Base-by-base conservation (phyloP, 2,888 invertebrate species). In the Monoplex corrugatus region DNA sequence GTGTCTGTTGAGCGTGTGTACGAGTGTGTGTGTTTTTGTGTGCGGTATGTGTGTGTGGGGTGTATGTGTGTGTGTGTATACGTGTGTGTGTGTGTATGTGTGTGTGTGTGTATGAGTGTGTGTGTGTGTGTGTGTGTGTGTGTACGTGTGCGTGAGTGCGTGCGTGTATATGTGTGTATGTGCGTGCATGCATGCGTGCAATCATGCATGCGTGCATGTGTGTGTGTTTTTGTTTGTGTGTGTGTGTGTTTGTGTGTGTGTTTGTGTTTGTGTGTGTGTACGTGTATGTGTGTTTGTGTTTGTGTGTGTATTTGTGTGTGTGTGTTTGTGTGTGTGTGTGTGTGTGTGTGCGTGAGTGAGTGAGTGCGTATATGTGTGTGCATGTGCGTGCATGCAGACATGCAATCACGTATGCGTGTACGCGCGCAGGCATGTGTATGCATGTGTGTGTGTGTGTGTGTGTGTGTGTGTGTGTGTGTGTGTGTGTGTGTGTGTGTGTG, bases 401-500 rank as follows among this genome's bases (percentile, higher is more conserved):
- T n/a, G n/a, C n/a, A n/a, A n/a, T n/a, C n/a, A n/a, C n/a, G n/a
- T n/a, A n/a, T n/a, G n/a, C n/a, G n/a, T 50, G 50, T 50, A 16
- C 16, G 50, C 16, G 16, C 16, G 8, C 16, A n/a, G 8, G 50
- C 23, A 23, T 63, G 23, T 63, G 23, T 23, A 28, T 63, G 63
- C 28, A 28, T 23, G 63, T 63, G 63, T 23, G 63, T 63, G 63
- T 23, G 63, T 63, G 8, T 10, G 1, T 72, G 35, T 35, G 72
- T 72, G 72, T 35, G 72, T 72, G 72, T 35, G 35, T 72, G 72
- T 72, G 35, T 35, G 35, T 35, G 72, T 72, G 75, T 35, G 35
- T 72, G 72, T 40, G 78, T 78, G 40, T 78, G 78, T 78, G 78
- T 78, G 78, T 78, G 78, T 78, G 78, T 78, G 78, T 78, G 38